A percentile compares a stretch with the other conserved stretches of the same genome.
These are phyloP conservation scores for Notiomystis cincta DNA, from an alignment of 2,113 vertebrate species.

Conservation along the genomic window DNA sequence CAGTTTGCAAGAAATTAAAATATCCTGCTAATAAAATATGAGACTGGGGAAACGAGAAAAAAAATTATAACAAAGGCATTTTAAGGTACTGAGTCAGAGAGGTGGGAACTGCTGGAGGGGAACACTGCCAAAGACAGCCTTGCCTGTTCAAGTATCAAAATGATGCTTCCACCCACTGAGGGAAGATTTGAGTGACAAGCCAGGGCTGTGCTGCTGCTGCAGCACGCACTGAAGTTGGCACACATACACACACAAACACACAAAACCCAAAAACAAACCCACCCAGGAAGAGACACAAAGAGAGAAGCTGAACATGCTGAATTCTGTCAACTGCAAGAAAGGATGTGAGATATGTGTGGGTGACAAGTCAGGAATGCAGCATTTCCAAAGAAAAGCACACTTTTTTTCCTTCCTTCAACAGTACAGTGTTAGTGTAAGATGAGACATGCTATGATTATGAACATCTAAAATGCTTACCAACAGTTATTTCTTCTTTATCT, in stretches of 20 bases:
- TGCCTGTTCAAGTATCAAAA: slow-evolving; percentile 2
- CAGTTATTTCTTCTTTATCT: not conserved
- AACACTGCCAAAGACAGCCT: not conserved
- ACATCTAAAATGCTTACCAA: not conserved
- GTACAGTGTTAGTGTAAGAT: not conserved
- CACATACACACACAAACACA: slow-evolving; percentile 1
- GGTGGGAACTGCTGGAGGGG: slow-evolving; percentile 8
- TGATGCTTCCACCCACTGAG: not conserved
- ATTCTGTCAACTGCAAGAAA: slow-evolving; percentile 30
- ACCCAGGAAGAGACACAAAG: not conserved
- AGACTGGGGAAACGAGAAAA: not conserved
- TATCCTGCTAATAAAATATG: not conserved
- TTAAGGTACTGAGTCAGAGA: slow-evolving; percentile 28
- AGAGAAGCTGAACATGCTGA: not conserved
- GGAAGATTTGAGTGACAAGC: not conserved
- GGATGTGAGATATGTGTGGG: not conserved
- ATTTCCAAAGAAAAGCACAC: not conserved
- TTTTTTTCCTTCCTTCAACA: not conserved
- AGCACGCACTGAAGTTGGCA: not conserved
- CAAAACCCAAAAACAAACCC: slow-evolving; percentile 3
- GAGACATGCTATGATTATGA: not conserved
- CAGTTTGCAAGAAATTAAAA: not conserved
- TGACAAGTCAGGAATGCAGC: not conserved
- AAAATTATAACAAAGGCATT: not conserved
- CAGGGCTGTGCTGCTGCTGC: not conserved